These are phyloP conservation scores for Parazoanthus atlanticus DNA, from an alignment of 92 coral and sea anemone species.

Conservation along the genomic window DNA sequence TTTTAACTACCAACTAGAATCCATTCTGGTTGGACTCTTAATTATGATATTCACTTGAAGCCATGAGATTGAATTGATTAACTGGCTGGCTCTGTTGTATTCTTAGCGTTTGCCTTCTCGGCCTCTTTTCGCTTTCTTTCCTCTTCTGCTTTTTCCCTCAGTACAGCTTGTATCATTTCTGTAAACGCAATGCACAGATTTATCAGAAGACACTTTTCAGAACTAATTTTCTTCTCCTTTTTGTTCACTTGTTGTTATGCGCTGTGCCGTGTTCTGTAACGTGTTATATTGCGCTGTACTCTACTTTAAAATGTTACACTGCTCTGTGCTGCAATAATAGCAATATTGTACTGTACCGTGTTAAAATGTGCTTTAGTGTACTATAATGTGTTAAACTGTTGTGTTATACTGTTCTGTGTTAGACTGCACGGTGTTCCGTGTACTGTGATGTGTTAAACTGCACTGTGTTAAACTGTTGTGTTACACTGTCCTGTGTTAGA, in stretches of 20 bases:
- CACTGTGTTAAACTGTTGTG: not conserved
- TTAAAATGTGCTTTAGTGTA: no score
- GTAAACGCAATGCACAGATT: not conserved
- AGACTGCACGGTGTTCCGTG: not conserved
- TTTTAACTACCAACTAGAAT: not conserved
- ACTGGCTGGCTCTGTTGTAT: not conserved
- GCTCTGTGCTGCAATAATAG: no score
- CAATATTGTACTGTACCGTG: no score
- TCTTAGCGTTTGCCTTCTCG: not conserved
- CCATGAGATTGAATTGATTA: not conserved
- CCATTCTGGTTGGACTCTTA: not conserved
- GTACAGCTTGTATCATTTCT: constrained; percentile 28
- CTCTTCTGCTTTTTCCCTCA: constrained; percentile 26
- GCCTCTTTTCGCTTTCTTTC: constrained; percentile 24
- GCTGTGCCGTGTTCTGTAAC: not conserved
- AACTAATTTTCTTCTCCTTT: no score
- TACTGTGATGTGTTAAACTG: not conserved
- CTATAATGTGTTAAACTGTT: no score
- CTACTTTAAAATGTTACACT: no score
- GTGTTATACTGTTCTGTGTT: not conserved
- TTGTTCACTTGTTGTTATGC: not conserved
- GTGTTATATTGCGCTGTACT: not conserved
- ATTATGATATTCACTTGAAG: not conserved
- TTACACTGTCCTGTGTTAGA: not conserved
- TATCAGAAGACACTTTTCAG: no score